Conservation (phyloP, 2,888 invertebrate genomes). For the Drosophila pegasa region DNA sequence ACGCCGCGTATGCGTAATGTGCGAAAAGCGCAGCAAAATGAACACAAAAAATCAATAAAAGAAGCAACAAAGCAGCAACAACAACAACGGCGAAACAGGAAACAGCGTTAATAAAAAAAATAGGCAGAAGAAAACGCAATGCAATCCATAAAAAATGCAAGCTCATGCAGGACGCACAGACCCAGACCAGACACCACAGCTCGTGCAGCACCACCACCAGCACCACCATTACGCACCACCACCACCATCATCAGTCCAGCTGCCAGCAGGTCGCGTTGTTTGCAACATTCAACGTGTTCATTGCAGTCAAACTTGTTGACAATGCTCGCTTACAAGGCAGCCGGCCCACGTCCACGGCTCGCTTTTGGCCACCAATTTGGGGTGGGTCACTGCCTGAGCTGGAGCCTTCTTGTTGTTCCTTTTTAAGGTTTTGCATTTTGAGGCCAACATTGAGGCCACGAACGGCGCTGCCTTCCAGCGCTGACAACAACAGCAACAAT, state of each 20-base stretch:
- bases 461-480: slow-evolving; percentile 57
- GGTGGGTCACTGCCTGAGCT: slow-evolving; percentile 1
- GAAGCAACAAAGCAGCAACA: slow-evolving; percentile 14
- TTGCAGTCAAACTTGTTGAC: slow-evolving; percentile 80
- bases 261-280: slow-evolving; percentile 30
- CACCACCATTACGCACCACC: neutral
- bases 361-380: slow-evolving; percentile 5
- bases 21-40: slow-evolving; percentile 59
- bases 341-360: slow-evolving; percentile 10
- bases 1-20: slow-evolving; percentile 69
- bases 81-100: slow-evolving; percentile 14
- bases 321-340: slow-evolving; percentile 61
- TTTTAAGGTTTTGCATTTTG: slow-evolving; percentile 82
- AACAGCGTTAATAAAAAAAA: slow-evolving; percentile 33
- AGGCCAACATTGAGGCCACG: slow-evolving; percentile 82
- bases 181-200: neutral
- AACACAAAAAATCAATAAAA: slow-evolving; percentile 66
- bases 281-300: slow-evolving; percentile 57
- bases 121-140: slow-evolving; percentile 44
- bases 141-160: slow-evolving; percentile 53
- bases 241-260: neutral
- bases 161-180: slow-evolving; percentile 37
- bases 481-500: slow-evolving; percentile 37
- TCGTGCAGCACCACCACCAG: neutral
- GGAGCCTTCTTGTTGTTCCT: slow-evolving; percentile 71